Conservation (phyloP, 1,140 invertebrate species). For the Dinoponera quadriceps region DNA sequence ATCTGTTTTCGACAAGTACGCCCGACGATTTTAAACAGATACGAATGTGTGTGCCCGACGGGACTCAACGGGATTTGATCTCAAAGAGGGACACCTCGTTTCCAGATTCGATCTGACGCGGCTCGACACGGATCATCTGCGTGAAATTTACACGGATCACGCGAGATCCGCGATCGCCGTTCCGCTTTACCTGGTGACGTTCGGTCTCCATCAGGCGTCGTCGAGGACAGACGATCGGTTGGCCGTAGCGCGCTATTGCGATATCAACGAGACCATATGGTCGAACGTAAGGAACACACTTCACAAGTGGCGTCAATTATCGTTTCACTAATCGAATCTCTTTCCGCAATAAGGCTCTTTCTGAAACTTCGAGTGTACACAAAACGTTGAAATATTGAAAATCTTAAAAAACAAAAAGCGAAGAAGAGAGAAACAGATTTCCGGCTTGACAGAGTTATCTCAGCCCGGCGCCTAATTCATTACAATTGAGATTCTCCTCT, state of each 20-base stretch:
- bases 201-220: conserved; percentile 80
- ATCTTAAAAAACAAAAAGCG: too few species aligned
- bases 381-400: too few species aligned
- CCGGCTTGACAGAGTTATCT: too few species aligned
- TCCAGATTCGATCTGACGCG: conserved; percentile 81
- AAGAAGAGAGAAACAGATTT: too few species aligned
- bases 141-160: conserved; percentile 77
- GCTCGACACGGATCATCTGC: conserved; percentile 76
- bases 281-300: conserved; percentile 73
- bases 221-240: conserved; percentile 77
- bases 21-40: not conserved
- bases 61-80: not conserved
- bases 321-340: too few species aligned
- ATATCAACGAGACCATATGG: conserved; percentile 45
- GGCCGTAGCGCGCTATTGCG: conserved; percentile 74
- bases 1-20: conserved; percentile 80
- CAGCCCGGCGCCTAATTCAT: too few species aligned
- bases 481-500: too few species aligned
- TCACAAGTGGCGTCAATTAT: not conserved
- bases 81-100: not conserved
- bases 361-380: too few species aligned
- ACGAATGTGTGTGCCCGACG: not conserved
- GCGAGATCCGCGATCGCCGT: conserved; percentile 76
- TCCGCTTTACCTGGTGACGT: conserved; percentile 79
- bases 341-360: too few species aligned